phyloP scores from a whole-genome alignment of 2,888 invertebrate species.

The Eueremaeus valkanovi region DNA sequence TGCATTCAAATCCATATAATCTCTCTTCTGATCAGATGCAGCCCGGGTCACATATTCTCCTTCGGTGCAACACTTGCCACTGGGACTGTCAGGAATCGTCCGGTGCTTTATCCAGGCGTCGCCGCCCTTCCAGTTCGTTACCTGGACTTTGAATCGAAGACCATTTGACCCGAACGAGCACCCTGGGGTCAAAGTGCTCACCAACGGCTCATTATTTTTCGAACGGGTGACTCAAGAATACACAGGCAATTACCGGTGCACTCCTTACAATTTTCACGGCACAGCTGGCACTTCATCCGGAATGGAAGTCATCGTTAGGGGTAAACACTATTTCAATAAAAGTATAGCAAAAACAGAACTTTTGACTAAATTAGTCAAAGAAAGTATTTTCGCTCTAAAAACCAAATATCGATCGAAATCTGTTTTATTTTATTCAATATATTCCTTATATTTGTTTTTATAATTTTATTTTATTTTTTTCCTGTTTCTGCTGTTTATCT shows the following conservation, averaged over 20 bases:
- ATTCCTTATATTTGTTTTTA: too few species aligned
- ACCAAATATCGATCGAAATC: too few species aligned
- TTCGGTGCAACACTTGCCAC: constrained; percentile 87
- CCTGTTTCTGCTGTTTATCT: too few species aligned
- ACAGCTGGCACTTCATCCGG: constrained; percentile 85
- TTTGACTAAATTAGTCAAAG: too few species aligned
- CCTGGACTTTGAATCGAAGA: constrained; percentile 95
- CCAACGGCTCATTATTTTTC: constrained; percentile 86
- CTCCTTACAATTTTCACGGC: constrained; percentile 90
- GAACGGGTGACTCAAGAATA: constrained; percentile 62
- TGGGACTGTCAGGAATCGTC: constrained; percentile 75
- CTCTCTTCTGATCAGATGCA: constrained; percentile 64
- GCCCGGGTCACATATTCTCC: constrained; percentile 95
- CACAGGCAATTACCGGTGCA: constrained; percentile 83
- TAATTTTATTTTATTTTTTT: too few species aligned
- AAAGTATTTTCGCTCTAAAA: too few species aligned
- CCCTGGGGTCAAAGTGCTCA: constrained; percentile 87
- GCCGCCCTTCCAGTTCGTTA: constrained; percentile 88
- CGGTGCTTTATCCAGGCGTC: constrained; percentile 96
- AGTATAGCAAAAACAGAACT: too few species aligned
- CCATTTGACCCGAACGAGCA: constrained; percentile 86
- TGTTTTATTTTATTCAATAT: too few species aligned
- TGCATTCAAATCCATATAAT: not conserved
- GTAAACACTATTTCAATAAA: too few species aligned
- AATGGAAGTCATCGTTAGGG: constrained; percentile 62